These are phyloP conservation scores for Lasius fuliginosus DNA, from an alignment of 2,888 invertebrate species.

Conservation along the genomic window DNA sequence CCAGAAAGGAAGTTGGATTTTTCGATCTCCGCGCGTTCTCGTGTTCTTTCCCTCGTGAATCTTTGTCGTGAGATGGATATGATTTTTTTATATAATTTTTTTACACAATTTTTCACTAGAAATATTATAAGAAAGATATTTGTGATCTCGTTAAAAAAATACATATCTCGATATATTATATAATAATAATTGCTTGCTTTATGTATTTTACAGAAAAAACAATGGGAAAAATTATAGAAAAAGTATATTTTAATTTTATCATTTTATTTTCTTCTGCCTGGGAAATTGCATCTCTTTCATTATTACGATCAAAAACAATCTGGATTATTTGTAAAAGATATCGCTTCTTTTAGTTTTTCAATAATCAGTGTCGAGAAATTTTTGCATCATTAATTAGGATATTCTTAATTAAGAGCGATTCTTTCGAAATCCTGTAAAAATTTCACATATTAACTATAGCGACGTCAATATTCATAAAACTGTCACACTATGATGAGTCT, in stretches of 20 bases:
- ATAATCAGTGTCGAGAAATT: neutral
- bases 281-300: neutral
- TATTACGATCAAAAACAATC: neutral
- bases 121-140: constrained; percentile 1
- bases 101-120: constrained; percentile 18
- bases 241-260: constrained; percentile 21
- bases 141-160: neutral
- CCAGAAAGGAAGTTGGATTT: neutral
- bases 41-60: neutral
- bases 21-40: neutral
- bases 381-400: neutral
- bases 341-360: neutral
- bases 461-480: constrained; percentile 20
- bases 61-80: neutral
- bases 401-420: neutral
- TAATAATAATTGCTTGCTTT: constrained; percentile 6
- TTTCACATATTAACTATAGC: neutral
- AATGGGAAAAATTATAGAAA: neutral
- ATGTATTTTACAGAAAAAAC: neutral
- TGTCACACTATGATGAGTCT: neutral
- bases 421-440: neutral
- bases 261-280: neutral
- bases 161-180: neutral
- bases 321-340: neutral
- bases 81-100: neutral